These are phyloP conservation scores for Nyctalus aviator DNA, from an alignment of 2,797 vertebrate species.

Conservation along the genomic window DNA sequence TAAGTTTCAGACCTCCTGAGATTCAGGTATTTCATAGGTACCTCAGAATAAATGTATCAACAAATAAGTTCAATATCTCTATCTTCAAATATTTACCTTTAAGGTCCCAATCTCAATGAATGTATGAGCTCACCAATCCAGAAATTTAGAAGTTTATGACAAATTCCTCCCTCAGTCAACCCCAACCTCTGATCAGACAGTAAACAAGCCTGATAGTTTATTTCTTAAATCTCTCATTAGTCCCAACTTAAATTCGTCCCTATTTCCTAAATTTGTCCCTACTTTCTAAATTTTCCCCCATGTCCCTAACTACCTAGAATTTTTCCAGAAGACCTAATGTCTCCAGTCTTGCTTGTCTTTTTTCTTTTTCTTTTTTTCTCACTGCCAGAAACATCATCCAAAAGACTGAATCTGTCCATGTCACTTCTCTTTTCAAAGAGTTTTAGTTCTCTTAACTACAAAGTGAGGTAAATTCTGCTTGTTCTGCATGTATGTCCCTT, in stretches of 20 bases:
- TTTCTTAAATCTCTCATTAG: not conserved
- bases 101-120: not conserved
- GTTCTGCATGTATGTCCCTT: not conserved
- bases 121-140: not conserved
- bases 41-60: not conserved
- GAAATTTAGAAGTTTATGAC: not conserved
- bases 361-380: not conserved
- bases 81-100: not conserved
- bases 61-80: not conserved
- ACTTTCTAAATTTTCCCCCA: not conserved
- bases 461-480: not conserved
- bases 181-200: not conserved
- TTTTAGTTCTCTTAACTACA: not conserved
- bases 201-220: not conserved
- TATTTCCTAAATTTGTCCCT: not conserved
- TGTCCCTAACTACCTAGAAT: not conserved
- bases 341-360: not conserved
- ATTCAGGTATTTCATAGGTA: not conserved
- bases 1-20: not conserved
- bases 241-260: not conserved
- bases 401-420: not conserved
- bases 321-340: not conserved
- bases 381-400: not conserved
- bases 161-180: not conserved
- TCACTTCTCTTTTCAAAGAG: not conserved